These are phyloP conservation scores for Lamprotornis superbus DNA, from an alignment of 2,113 vertebrate genomes.

Conservation along the genomic window DNA sequence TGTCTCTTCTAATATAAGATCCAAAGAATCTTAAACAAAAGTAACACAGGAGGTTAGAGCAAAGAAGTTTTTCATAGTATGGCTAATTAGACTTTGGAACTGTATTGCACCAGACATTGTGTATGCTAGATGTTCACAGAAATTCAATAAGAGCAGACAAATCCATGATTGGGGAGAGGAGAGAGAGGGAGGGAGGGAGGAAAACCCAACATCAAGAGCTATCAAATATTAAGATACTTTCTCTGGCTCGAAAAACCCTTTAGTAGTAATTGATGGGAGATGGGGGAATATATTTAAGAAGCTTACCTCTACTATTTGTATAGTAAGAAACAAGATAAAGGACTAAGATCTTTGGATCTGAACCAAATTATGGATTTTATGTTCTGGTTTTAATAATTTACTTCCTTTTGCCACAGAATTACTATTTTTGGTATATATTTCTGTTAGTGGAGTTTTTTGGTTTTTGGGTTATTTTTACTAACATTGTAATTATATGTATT, in stretches of 20 bases:
- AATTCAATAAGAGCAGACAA: slow-evolving; percentile 23
- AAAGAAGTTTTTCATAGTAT: neutral
- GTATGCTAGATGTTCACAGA: neutral
- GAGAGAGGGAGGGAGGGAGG: neutral
- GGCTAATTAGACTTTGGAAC: neutral
- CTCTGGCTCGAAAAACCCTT: neutral
- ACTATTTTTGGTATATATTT: neutral
- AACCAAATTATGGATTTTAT: neutral
- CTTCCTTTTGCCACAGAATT: neutral
- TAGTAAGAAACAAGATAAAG: neutral
- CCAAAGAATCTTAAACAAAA: neutral
- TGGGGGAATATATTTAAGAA: neutral
- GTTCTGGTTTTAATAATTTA: neutral
- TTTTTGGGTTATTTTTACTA: neutral
- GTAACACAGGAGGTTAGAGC: neutral
- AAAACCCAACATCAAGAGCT: neutral
- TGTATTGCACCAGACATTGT: neutral
- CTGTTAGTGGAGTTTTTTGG: neutral
- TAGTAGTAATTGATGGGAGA: neutral
- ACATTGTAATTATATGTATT: neutral
- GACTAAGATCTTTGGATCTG: neutral
- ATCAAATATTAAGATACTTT: slow-evolving; percentile 11
- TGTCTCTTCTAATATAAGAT: neutral
- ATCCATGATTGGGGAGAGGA: neutral
- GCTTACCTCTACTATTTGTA: neutral